Evolutionary conservation across 2,888 invertebrate species (phyloP), one percentile per base, ranked within the genome.

Genomic region (Tetanocera ferruginea): DNA sequence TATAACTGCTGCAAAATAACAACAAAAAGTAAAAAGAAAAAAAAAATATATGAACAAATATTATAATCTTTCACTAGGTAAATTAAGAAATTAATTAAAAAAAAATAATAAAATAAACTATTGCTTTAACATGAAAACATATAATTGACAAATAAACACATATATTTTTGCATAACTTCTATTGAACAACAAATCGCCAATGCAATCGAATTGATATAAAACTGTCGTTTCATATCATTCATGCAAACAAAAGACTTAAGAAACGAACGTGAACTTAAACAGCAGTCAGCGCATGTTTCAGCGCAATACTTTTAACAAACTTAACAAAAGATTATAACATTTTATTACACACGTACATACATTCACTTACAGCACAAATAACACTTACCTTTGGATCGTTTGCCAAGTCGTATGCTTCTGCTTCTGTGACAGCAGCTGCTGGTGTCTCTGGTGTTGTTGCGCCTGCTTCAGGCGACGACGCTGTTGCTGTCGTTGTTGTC

Each of bases 401-500:
- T 25, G 25, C 28, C 17, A 60, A 25, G 17, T 17, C 28, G 67
- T 62, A 71, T 69, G 85, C 87, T 82, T 86, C 87, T 25, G 83
- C 83, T 75, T 84, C 85, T 34, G 19, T 67, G 23, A 55, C 66
- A 28, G 51, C 74, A 31, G 64, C 52, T 23, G 75, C 76, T 2
- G 89, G 81, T 70, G 84, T 76, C 64, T 82, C 82, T 14, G 84
- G 69, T 17, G 81, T 77, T 67, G 84, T 81, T 51, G 82, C 74
- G 69, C 90, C 89, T 3, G 91, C 88, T 25, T 92, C 87, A 11
- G 4, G 1, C 43, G 43, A 43, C 6, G 14, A 11, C 14, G 43
- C 91, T 19, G 92, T 91, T n/a, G 90, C 90, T 71, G 91, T 90
- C 31, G 91, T 91, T 28, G 91, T 90, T 34, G 92, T 90, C 64